Evolutionary conservation across 2,888 invertebrate genomes (phyloP).

Genomic region (Cheiracanthium punctorium): DNA sequence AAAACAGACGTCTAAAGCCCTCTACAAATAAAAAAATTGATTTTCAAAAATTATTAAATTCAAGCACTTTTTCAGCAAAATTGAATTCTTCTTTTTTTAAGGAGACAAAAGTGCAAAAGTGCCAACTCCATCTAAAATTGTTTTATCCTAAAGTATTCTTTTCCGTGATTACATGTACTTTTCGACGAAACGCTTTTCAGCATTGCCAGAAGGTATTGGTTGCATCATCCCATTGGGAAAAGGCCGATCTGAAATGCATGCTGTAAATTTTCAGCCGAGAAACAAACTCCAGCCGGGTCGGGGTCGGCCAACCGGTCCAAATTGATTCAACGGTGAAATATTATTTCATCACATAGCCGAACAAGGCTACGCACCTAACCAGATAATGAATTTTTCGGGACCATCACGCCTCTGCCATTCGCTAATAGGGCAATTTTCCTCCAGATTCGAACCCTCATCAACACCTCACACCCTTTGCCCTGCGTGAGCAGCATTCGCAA

Average conservation of each 20-base stretch:
- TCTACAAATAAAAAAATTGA: too few relatives aligned
- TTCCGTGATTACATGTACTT: too few relatives aligned
- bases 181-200: too few relatives aligned
- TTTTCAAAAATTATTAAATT: too few relatives aligned
- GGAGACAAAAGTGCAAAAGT: too few relatives aligned
- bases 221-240: too few relatives aligned
- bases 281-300: conserved; percentile 5
- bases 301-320: conserved; percentile 9
- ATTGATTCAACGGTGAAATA: conserved; percentile 14
- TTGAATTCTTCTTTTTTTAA: too few relatives aligned
- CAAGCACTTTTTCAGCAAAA: too few relatives aligned
- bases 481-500: conserved; percentile 35
- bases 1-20: too few relatives aligned
- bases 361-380: conserved; percentile 6
- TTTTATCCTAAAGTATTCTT: too few relatives aligned
- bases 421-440: conserved; percentile 43
- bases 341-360: neutral
- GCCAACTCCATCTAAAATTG: too few relatives aligned
- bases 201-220: too few relatives aligned
- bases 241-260: neutral
- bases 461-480: conserved; percentile 43
- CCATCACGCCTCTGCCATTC: conserved; percentile 44
- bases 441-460: conserved; percentile 32
- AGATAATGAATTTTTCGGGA: conserved; percentile 25
- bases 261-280: neutral